Conservation (phyloP, 1,140 invertebrate species). For the Drosophila jambulina region DNA sequence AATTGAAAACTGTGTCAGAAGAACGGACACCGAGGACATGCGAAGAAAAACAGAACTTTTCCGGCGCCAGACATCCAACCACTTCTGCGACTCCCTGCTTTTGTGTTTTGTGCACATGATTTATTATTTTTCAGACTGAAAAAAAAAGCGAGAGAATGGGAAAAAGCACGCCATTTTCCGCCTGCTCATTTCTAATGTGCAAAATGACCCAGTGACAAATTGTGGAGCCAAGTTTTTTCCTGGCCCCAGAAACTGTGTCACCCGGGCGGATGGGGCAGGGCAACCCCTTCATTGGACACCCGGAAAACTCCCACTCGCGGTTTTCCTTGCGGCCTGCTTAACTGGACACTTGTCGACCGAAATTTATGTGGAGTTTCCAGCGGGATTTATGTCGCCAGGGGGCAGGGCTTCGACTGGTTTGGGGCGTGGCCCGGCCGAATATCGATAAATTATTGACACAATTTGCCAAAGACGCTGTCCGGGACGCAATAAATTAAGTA, state of each 20-base stretch:
- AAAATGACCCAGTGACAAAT: constrained; percentile 74
- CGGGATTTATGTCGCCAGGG: constrained; percentile 53
- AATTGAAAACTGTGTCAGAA: constrained; percentile 69
- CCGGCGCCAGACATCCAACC: constrained; percentile 63
- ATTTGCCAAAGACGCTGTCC: constrained; percentile 27
- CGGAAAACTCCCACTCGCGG: constrained; percentile 36
- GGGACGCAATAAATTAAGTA: constrained; percentile 47
- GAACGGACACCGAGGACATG: constrained; percentile 30
- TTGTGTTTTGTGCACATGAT: constrained; percentile 61
- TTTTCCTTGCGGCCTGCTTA: constrained; percentile 52
- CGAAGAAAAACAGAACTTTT: constrained; percentile 53
- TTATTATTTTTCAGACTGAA: constrained; percentile 53
- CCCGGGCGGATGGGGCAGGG: no score
- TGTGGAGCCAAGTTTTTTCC: constrained; percentile 57
- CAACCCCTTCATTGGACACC: not conserved
- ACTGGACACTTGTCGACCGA: constrained; percentile 63
- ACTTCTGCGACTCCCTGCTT: constrained; percentile 40
- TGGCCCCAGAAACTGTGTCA: constrained; percentile 9
- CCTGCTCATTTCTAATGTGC: constrained; percentile 57
- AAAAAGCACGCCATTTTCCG: constrained; percentile 1
- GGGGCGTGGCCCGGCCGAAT: constrained; percentile 18
- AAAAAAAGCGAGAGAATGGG: constrained; percentile 5
- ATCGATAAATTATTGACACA: constrained; percentile 73
- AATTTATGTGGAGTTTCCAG: constrained; percentile 52
- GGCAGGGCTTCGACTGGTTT: not conserved